A percentile compares a stretch with the other conserved stretches of the same genome.
Evolutionary conservation across 2,113 vertebrate species (phyloP).

Genomic region (Neotragus pygmaeus): DNA sequence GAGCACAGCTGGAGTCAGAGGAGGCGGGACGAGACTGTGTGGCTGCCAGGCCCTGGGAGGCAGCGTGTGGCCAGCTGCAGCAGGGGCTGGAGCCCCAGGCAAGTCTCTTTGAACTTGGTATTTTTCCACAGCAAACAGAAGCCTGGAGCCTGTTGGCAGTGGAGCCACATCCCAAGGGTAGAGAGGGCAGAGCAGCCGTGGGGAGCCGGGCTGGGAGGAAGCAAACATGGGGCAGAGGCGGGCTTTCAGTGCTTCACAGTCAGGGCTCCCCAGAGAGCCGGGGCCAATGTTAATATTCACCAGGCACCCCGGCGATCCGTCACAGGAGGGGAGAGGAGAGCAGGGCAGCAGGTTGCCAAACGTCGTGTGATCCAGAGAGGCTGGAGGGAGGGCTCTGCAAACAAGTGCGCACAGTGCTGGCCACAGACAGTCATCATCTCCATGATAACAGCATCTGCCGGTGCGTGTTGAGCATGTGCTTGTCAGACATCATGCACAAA

Average conservation of each 20-base stretch:
- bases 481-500: background rate
- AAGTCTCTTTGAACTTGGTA: background rate
- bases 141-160: background rate
- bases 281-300: background rate
- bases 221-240: background rate
- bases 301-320: background rate
- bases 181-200: background rate
- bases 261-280: background rate
- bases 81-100: background rate
- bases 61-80: background rate
- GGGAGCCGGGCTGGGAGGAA: background rate
- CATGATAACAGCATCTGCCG: background rate
- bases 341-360: background rate
- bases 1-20: background rate
- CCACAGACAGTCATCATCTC: accelerated
- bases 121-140: constrained; percentile 33
- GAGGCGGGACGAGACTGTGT: background rate
- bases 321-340: background rate
- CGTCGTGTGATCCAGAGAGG: background rate
- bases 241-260: background rate
- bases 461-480: background rate
- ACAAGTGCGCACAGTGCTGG: background rate
- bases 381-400: background rate
- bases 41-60: background rate
- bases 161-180: constrained; percentile 10